Evolutionary conservation across 2,888 invertebrate genomes (phyloP), one percentile per base, ranked within the genome.

Genomic region (Melanophora roralis): DNA sequence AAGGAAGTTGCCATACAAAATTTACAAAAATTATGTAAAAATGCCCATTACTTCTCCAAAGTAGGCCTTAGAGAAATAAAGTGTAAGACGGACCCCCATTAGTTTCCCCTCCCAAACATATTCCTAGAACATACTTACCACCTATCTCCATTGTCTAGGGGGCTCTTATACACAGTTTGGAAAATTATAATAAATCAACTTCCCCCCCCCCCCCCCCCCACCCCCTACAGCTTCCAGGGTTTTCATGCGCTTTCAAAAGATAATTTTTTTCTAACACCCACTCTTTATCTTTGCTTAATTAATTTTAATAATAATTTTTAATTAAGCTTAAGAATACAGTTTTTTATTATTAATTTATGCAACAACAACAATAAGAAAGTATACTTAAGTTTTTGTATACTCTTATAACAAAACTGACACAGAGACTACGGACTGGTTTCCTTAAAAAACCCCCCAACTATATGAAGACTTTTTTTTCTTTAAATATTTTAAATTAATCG

Each of bases 401-500:
- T 57, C 55, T 65, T 68, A 60, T 68, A 60, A n/a, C n/a, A n/a
- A n/a, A n/a, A 67, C 67, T 74, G 74, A 75, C 75, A 75, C 40
- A 43, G 59, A 74, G 69, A 76, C 76, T 71, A 43, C 51, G 67
- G 69, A 76, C 76, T 71, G 69, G 64, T 71, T 77, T 77, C 64
- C 64, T 64, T 65, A 49, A 62, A 51, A 74, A 72, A 64, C 57
- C 74, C 65, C 57, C 65, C 38, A 57, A 21, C 53, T 53, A 64
- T 53, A 45, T 45, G 45, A 36, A 64, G 53, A 62, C 62, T 74
- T 19, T 74, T 27, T n/a, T n/a, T n/a, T n/a, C n/a, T n/a, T 53
- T 32, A 60, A 77, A 71, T 71, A 69, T 59, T 74, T 77, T 77
- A 77, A 77, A 83, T 83, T 82, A 83, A 82, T 82, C 84, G 84